These are phyloP conservation scores for Sphaeramia orbicularis DNA, from an alignment of 2,797 vertebrate species.

Conservation along the genomic window DNA sequence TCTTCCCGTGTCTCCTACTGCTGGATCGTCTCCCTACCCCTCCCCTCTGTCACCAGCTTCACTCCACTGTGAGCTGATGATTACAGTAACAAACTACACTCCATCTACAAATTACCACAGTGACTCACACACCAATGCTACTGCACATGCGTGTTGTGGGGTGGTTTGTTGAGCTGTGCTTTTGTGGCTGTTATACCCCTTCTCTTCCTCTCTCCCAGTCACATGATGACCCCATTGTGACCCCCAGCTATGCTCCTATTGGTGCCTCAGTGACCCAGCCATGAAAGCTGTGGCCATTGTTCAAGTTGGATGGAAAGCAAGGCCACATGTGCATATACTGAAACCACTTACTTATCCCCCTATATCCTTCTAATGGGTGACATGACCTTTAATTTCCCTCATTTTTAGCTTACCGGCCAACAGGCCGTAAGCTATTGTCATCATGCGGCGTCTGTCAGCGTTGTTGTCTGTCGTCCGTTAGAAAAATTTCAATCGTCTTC, in stretches of 20 bases:
- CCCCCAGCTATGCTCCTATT: slow-evolving; percentile 53
- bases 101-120: slow-evolving; percentile 67
- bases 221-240: slow-evolving; percentile 64
- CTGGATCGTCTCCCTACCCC: slow-evolving; percentile 16
- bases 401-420: no score
- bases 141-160: slow-evolving; percentile 53
- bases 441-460: no score
- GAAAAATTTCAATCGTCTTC: no score
- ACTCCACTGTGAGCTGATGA: slow-evolving; percentile 66
- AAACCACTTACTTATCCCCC: slow-evolving; percentile 48
- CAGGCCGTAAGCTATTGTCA: no score
- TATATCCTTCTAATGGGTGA: slow-evolving; percentile 58
- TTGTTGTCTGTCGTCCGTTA: no score
- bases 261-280: slow-evolving; percentile 34
- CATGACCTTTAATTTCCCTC: slow-evolving; percentile 24
- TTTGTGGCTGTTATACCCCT: slow-evolving; percentile 36
- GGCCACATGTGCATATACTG: slow-evolving; percentile 9
- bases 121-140: slow-evolving; percentile 57
- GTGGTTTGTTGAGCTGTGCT: slow-evolving; percentile 43
- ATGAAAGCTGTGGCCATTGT: slow-evolving; percentile 46
- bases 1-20: slow-evolving; percentile 2
- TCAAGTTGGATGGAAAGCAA: slow-evolving; percentile 44
- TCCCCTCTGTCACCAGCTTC: slow-evolving; percentile 17
- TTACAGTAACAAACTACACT: slow-evolving; percentile 67
- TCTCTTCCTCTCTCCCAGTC: slow-evolving; percentile 49